These are phyloP conservation scores for Callyntrura sp. DNA, from an alignment of 2,888 invertebrate genomes.

Conservation along the genomic window DNA sequence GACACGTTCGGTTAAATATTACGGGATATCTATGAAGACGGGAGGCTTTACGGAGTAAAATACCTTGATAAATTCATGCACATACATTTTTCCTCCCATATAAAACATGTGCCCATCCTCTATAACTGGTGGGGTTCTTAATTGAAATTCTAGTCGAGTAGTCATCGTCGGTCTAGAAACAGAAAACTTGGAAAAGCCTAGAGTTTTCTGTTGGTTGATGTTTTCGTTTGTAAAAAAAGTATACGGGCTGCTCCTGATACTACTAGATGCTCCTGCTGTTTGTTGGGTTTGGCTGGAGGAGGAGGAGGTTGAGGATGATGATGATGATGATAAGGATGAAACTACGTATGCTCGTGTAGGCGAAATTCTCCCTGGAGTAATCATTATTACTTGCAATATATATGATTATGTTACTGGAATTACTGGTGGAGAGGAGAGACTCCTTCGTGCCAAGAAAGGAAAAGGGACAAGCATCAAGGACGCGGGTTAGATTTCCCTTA, in stretches of 20 bases:
- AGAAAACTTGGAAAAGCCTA: neutral
- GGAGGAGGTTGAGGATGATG: neutral
- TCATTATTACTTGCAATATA: slow-evolving; percentile 19
- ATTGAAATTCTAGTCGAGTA: slow-evolving; percentile 53
- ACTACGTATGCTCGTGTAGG: too few relatives aligned
- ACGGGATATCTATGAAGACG: too few relatives aligned
- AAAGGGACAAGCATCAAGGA: too few relatives aligned
- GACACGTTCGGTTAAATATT: too few relatives aligned
- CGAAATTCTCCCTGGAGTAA: slow-evolving; percentile 28
- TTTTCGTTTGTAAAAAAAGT: slow-evolving; percentile 3
- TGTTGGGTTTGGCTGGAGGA: neutral
- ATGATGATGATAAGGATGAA: neutral
- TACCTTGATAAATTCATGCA: too few relatives aligned
- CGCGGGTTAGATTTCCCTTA: too few relatives aligned
- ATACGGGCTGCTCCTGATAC: neutral
- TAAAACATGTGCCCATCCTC: neutral
- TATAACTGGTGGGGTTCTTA: slow-evolving; percentile 17
- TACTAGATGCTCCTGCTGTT: neutral
- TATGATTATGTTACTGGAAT: too few relatives aligned
- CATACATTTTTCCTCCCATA: neutral
- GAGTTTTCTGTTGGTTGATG: neutral
- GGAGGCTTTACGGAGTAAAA: too few relatives aligned
- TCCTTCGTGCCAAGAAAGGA: too few relatives aligned
- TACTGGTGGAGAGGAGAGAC: too few relatives aligned
- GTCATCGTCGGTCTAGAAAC: neutral